Evolutionary conservation across 2,113 vertebrate genomes (phyloP).

Genomic region (Gymnorhina tibicen): DNA sequence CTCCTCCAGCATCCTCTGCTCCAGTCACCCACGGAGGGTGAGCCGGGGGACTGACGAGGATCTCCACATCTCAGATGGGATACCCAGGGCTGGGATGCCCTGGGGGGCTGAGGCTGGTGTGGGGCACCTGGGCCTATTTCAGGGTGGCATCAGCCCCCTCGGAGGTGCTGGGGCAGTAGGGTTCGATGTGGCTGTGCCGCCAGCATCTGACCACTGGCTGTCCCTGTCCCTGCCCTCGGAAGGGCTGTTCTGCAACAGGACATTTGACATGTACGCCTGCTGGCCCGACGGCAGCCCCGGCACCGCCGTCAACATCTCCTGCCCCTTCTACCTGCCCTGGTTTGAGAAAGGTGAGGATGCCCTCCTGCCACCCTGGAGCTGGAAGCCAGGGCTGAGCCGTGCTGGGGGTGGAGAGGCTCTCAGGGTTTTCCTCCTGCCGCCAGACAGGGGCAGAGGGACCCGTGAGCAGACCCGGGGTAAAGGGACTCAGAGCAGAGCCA

Average conservation of each 20-base stretch:
- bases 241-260: conserved; percentile 79
- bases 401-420: background rate
- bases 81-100: background rate
- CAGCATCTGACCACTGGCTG: fast-evolving
- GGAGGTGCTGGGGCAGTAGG: background rate
- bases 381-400: background rate
- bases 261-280: conserved; percentile 83
- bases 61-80: background rate
- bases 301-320: conserved; percentile 74
- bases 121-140: background rate
- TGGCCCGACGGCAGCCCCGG: conserved; percentile 80
- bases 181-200: fast-evolving
- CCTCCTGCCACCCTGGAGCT: background rate
- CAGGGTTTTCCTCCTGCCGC: fast-evolving
- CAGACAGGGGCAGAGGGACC: background rate
- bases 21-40: fast-evolving
- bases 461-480: fast-evolving
- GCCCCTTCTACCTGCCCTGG: conserved; percentile 85
- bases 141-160: background rate
- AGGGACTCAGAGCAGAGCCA: background rate
- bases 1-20: background rate
- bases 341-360: conserved; percentile 78
- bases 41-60: fast-evolving
- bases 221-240: fast-evolving
- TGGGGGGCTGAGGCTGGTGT: fast-evolving